Conservation (phyloP, 1,140 invertebrate species). For the Rhizoglyphus robini region DNA sequence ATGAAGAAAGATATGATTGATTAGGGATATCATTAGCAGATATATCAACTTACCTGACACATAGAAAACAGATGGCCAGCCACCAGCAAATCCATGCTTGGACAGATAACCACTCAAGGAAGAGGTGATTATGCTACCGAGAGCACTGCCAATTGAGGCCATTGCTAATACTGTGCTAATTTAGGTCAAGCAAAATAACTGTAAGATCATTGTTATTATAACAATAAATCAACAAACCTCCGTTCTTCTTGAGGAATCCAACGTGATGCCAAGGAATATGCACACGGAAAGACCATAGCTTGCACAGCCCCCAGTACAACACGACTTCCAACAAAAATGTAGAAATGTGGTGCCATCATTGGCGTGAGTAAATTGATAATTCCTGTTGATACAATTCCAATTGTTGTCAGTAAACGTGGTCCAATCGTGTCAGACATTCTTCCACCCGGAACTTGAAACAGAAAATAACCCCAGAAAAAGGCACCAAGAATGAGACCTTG, state of each 20-base stretch:
- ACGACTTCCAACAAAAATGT: conserved; percentile 19
- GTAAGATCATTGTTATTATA: not conserved
- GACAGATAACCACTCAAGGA: conserved; percentile 32
- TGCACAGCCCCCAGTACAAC: conserved; percentile 22
- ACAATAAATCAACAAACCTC: conserved; percentile 9
- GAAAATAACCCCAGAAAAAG: conserved; percentile 72
- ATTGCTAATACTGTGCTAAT: conserved; percentile 5
- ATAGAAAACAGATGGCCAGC: conserved; percentile 79
- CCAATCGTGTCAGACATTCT: conserved; percentile 59
- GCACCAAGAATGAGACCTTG: conserved; percentile 53
- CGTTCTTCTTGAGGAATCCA: conserved; percentile 26
- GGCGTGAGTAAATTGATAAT: conserved; percentile 24
- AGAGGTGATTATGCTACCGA: conserved; percentile 30
- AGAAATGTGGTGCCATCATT: conserved; percentile 11
- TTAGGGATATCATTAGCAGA: not conserved
- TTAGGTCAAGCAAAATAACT: not conserved
- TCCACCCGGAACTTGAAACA: conserved; percentile 66
- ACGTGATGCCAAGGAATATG: conserved; percentile 31
- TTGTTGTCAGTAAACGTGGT: conserved; percentile 51
- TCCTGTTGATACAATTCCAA: conserved; percentile 13
- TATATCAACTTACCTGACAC: conserved; percentile 38
- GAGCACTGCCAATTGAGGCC: not conserved
- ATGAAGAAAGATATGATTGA: not conserved
- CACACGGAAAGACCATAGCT: conserved; percentile 30
- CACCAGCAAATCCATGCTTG: conserved; percentile 39